phyloP scores from a whole-genome alignment of 2,113 vertebrate genomes.

The Tenrec ecaudatus region DNA sequence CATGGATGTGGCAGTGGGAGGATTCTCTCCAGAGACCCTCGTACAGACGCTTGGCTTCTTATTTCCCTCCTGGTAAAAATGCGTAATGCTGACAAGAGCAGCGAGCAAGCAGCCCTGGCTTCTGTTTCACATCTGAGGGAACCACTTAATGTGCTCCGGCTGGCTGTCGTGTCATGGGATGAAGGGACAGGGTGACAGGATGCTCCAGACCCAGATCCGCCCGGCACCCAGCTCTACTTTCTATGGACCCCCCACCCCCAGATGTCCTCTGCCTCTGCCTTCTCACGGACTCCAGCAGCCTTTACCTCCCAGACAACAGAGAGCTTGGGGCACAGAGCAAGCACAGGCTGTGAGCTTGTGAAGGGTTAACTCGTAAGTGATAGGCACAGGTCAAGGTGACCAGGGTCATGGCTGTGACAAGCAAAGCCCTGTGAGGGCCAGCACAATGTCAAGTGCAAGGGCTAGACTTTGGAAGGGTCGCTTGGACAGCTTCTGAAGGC shows the following conservation, averaged over 20 bases:
- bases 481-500: too few relatives aligned
- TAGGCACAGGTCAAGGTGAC: neutral
- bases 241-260: neutral
- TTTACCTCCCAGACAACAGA: neutral
- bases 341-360: neutral
- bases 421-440: rapidly evolving
- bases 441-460: rapidly evolving
- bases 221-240: neutral
- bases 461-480: too few relatives aligned
- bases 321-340: neutral
- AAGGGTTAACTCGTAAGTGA: neutral
- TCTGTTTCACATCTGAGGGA: neutral
- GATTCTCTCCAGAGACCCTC: neutral
- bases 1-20: rapidly evolving
- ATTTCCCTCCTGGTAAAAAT: conserved; percentile 35
- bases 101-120: conserved; percentile 47
- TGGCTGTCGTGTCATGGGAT: neutral
- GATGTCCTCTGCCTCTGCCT: neutral
- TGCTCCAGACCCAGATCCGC: neutral
- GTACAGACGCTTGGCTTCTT: neutral
- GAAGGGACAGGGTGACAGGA: neutral
- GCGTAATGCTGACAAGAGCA: conserved; percentile 8
- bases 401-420: neutral
- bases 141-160: neutral
- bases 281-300: neutral